These are phyloP conservation scores for Anastrepha obliqua DNA, from an alignment of 1,140 invertebrate genomes.

Conservation along the genomic window DNA sequence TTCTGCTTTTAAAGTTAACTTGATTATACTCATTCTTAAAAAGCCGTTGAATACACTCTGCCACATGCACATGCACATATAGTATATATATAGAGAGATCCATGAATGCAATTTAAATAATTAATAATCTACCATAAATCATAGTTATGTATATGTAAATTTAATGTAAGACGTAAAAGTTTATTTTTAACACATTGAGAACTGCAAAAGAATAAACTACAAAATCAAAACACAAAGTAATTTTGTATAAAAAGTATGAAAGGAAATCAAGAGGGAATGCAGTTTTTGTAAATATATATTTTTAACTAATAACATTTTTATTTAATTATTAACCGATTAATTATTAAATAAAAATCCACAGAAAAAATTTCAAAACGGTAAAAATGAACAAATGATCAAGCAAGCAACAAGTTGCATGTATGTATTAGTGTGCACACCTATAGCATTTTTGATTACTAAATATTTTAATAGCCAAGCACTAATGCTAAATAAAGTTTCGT, in stretches of 20 bases:
- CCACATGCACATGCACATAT: constrained; percentile 38
- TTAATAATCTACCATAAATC: constrained; percentile 28
- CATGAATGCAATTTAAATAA: constrained; percentile 25
- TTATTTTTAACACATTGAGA: constrained; percentile 59
- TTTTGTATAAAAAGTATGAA: constrained; percentile 23
- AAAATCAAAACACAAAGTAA: constrained; percentile 48
- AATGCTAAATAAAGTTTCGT: too few relatives aligned
- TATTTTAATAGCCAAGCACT: too few relatives aligned
- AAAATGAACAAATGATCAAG: too few relatives aligned
- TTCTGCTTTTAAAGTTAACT: background rate
- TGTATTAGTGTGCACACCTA: too few relatives aligned
- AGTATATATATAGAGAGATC: background rate
- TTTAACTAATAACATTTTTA: background rate
- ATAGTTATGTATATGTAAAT: constrained; percentile 28
- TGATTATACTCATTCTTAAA: constrained; percentile 1
- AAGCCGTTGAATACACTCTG: constrained; percentile 6
- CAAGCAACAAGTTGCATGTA: too few relatives aligned
- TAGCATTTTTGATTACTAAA: too few relatives aligned
- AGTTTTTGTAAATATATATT: constrained; percentile 28
- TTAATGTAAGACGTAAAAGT: constrained; percentile 56
- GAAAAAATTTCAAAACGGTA: background rate
- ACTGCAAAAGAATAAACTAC: constrained; percentile 36
- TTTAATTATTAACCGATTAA: too few relatives aligned
- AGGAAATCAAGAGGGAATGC: constrained; percentile 6
- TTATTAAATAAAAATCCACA: too few relatives aligned